Base-by-base conservation (phyloP, 1,140 invertebrate genomes). In the Drosophila nigromelanica region DNA sequence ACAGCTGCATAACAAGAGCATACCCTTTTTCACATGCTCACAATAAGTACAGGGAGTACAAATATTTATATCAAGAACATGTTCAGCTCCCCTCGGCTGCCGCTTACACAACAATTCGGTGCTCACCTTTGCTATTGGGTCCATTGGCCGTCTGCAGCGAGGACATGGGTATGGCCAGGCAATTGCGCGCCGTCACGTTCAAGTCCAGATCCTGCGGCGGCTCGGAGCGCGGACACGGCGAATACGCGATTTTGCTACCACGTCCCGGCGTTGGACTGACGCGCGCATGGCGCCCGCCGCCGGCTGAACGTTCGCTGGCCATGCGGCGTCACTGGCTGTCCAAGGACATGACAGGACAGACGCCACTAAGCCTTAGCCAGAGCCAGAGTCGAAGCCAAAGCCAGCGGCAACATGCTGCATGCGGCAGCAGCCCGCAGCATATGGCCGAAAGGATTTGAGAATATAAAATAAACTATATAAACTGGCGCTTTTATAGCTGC, bases 161-260 rank as follows among this genome's bases (percentile, higher is more conserved):
- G 52, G 89, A 90, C 83, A 90, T 89, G 15, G 89, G 89, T 15
- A 90, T 90, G 52, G 89, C 89, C 48, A 90, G 78, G 42, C 87
- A 90, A 21, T 90, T 90, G 60, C 89, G 77, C 11, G 70, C 30
- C 37, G 64, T 54, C 10, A 81, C 59, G 5, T 70, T n/a, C 48
- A 86, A n/a, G 1, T 72, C 62, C 24, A 94, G 92, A 80, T 94
- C 93, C 79, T 91, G 90, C 35, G 90, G 90, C 66, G 90, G 90
- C 33, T 94, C 94, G 10, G 93, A 93, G 47, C 93, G 77, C 39
- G 94, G 94, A 80, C 93, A 94, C 40, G 93, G 93, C 35, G 92
- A 85, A 78, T 94, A 94, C 71, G 93, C 93, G 58, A 89, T 83
- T 73, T 91, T 92, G 55, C 93, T 93, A 78, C 92, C 93, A 64